Base-by-base conservation (phyloP, 2,113 vertebrate genomes). In the Takifugu flavidus region DNA sequence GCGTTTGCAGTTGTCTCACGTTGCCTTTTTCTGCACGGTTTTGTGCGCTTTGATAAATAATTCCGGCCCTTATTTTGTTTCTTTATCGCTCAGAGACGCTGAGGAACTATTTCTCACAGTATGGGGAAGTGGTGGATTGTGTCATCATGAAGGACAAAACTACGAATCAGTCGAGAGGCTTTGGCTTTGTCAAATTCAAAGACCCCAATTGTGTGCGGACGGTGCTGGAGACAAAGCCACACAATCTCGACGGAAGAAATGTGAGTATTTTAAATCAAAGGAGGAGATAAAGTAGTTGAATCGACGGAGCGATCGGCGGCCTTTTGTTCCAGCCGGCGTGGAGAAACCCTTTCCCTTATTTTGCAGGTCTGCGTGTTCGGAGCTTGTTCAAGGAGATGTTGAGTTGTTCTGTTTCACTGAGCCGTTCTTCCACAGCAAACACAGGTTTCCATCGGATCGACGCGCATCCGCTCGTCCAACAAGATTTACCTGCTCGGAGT, bases 101-200 rank as follows among this genome's bases (percentile, higher is more conserved):
- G 70, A 93, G 95, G 81, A 94, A 93, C 90, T 99, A 99, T 89
- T 99, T 99, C 85, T 98, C 95, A 70, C 97, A 99, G 53, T 99
- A 98, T 90, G 97, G 97, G 67, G 97, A 99, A 84, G 97, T 99
- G 8, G 96, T 99, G 66, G 97, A 99, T 90, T 99, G 96, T 85
- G 97, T 99, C 81, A 99, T 99, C 87, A 99, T 99, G 97, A 99
- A 99, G 91, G 97, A 99, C 86, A 99, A 99, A 92, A 98, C 95
- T 39, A 99, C 97, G 88, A 99, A 99, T 92, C 97, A 99, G 82
- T 99, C 97, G 50, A 93, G 97, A 88, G 97, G 97, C 63, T 99
- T 99, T 84, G 97, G 97, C 79, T 99, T 99, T 91, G 97, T 99
- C 82, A 99, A 99, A 88, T 99, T 99, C 81, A 99, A 99, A 92